Evolutionary conservation across 2,888 invertebrate species (phyloP).

Genomic region (Bruchidius siliquastri): DNA sequence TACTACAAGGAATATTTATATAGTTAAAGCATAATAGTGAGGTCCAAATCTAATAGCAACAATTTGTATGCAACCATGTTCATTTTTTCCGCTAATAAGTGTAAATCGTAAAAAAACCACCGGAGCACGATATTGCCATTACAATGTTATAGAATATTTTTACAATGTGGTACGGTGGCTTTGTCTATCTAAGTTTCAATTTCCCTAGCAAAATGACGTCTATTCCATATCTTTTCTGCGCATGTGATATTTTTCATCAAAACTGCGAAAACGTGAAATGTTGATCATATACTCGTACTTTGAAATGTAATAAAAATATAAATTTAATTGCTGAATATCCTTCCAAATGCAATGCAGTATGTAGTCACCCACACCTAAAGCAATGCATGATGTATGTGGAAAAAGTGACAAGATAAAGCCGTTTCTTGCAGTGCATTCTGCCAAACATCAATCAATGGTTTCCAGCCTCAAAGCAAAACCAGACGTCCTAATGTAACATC

Average conservation of each 20-base stretch:
- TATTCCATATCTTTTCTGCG: neutral
- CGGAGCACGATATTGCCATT: neutral
- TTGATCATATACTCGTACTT: too few relatives aligned
- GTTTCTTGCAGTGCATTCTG: too few relatives aligned
- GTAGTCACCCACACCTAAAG: too few relatives aligned
- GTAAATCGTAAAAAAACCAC: neutral
- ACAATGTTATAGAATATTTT: neutral
- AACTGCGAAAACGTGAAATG: neutral
- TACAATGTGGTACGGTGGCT: neutral
- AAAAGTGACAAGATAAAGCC: too few relatives aligned
- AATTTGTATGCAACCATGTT: neutral
- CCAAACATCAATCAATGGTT: too few relatives aligned
- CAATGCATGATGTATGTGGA: too few relatives aligned
- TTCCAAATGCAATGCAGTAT: too few relatives aligned
- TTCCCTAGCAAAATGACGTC: neutral
- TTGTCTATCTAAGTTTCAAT: neutral
- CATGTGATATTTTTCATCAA: neutral
- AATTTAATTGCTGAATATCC: too few relatives aligned
- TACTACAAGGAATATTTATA: too few relatives aligned
- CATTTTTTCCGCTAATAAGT: neutral
- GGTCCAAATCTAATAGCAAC: neutral
- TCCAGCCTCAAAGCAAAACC: too few relatives aligned
- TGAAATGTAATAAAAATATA: too few relatives aligned
- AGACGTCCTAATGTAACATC: too few relatives aligned
- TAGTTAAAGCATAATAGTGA: neutral